phyloP scores from a whole-genome alignment of 2,113 vertebrate species.

The Oreotrochilus melanogaster region DNA sequence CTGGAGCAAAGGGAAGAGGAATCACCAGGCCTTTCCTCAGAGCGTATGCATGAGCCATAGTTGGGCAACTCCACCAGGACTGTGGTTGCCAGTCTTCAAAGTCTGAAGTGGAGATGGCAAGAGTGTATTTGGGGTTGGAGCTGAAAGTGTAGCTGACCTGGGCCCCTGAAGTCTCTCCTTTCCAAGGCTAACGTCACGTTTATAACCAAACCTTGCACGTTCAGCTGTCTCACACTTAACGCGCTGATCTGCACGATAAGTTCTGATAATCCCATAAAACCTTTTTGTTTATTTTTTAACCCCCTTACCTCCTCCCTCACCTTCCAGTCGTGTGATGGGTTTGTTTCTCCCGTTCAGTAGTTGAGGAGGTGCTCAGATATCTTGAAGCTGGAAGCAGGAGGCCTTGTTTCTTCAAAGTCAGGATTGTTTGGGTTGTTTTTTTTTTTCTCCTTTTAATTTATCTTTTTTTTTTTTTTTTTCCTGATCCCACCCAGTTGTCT shows the following conservation, averaged over 20 bases:
- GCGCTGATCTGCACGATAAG: slow-evolving; percentile 78
- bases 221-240: slow-evolving; percentile 81
- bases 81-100: slow-evolving; percentile 49
- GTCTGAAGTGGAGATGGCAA: neutral
- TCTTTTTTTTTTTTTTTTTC: neutral
- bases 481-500: slow-evolving; percentile 20
- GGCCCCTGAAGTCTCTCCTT: slow-evolving; percentile 81
- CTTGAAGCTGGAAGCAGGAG: slow-evolving; percentile 26
- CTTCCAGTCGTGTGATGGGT: neutral
- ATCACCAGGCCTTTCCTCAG: neutral
- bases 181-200: slow-evolving; percentile 77
- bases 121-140: slow-evolving; percentile 31
- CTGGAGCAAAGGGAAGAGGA: neutral
- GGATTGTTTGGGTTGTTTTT: neutral
- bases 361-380: neutral
- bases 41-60: slow-evolving; percentile 31
- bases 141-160: slow-evolving; percentile 76
- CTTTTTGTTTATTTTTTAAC: slow-evolving; percentile 69
- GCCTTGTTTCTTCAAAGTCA: neutral
- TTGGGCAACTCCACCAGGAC: slow-evolving; percentile 62
- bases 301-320: neutral
- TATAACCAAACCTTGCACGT: slow-evolving; percentile 81
- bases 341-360: neutral
- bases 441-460: neutral
- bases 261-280: slow-evolving; percentile 65